Percentiles rank a stretch among this genome's conserved stretches.
These are phyloP conservation scores for Columba livia DNA, from an alignment of 2,113 vertebrate genomes.

Conservation along the genomic window DNA sequence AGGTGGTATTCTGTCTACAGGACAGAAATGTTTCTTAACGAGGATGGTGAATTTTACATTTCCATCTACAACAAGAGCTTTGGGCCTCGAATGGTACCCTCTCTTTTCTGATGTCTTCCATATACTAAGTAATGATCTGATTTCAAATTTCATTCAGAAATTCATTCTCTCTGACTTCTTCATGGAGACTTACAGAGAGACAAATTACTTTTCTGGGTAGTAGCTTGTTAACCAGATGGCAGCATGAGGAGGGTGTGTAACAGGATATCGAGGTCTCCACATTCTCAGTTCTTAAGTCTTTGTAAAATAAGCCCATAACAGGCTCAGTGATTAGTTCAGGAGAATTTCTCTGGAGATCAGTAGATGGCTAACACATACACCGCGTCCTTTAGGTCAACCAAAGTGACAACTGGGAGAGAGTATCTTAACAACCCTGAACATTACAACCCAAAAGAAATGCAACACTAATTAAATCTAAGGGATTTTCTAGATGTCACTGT, in stretches of 20 bases:
- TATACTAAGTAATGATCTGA: not conserved
- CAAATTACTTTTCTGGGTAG: not conserved
- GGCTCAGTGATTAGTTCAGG: conserved; percentile 33
- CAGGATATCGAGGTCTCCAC: not conserved
- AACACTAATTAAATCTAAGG: not conserved
- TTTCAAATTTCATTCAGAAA: conserved; percentile 12
- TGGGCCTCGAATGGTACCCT: not conserved
- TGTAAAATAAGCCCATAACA: conserved; percentile 1
- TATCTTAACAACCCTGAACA: not conserved
- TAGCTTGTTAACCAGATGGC: conserved; percentile 19
- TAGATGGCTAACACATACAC: not conserved
- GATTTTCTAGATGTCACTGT: conserved; percentile 26
- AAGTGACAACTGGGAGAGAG: not conserved
- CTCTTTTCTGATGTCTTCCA: not conserved
- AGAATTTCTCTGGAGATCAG: not conserved
- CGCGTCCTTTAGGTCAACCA: not conserved
- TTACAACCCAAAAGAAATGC: not conserved
- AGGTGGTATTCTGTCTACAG: not conserved
- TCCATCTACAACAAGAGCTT: not conserved
- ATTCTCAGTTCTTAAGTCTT: not conserved
- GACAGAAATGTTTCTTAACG: not conserved
- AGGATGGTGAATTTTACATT: not conserved
- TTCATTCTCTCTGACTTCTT: not conserved
- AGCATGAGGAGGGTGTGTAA: not conserved
- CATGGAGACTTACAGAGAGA: not conserved